phyloP scores from a whole-genome alignment of 2,888 invertebrate species.

The Ochropacha duplaris region DNA sequence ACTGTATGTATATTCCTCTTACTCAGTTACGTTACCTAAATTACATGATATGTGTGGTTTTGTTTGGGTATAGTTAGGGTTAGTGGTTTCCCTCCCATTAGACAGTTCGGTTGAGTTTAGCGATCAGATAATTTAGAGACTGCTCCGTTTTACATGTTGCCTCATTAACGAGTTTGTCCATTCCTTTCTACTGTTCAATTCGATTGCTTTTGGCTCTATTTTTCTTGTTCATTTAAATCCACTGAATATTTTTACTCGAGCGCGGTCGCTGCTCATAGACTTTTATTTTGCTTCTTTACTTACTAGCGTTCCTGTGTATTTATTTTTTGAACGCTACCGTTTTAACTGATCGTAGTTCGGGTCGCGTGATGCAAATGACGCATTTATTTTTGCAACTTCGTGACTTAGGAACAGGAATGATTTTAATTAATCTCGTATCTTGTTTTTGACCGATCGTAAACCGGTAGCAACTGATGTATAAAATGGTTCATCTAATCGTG shows the following conservation, averaged over 20 bases:
- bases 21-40: constrained; percentile 30
- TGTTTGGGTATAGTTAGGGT: constrained; percentile 29
- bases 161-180: constrained; percentile 50
- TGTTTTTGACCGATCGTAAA: constrained; percentile 46
- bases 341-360: constrained; percentile 67
- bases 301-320: constrained; percentile 41
- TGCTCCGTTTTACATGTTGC: constrained; percentile 42
- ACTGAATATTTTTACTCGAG: constrained; percentile 25
- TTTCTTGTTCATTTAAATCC: constrained; percentile 43
- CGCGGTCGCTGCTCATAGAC: constrained; percentile 40
- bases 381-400: constrained; percentile 47
- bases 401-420: constrained; percentile 44
- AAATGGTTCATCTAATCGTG: constrained; percentile 56
- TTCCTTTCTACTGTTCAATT: constrained; percentile 36
- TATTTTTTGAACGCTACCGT: constrained; percentile 62
- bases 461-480: constrained; percentile 50
- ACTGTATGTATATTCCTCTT: constrained; percentile 37
- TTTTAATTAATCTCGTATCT: constrained; percentile 24
- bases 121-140: constrained; percentile 49
- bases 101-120: constrained; percentile 27
- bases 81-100: constrained; percentile 31
- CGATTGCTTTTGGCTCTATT: constrained; percentile 38
- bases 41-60: constrained; percentile 41
- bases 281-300: constrained; percentile 57
- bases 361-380: constrained; percentile 54